These are phyloP conservation scores for Drosophila cognata DNA, from an alignment of 2,888 invertebrate genomes.

Conservation along the genomic window DNA sequence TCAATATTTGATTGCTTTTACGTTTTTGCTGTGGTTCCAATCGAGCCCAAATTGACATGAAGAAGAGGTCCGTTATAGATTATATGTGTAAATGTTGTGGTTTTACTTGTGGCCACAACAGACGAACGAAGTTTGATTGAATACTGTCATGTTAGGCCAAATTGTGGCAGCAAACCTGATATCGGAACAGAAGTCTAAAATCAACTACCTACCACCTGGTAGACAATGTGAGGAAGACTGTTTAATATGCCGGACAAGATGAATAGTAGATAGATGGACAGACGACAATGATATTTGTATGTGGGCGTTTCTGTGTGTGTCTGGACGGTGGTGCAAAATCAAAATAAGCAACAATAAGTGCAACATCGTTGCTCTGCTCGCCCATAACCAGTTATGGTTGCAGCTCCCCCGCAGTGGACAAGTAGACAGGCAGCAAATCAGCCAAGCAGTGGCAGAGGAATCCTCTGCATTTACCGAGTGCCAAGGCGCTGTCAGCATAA, in stretches of 20 bases:
- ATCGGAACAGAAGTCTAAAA: not conserved
- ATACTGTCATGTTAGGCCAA: constrained; percentile 14
- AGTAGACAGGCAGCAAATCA: constrained; percentile 70
- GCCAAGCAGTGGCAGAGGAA: constrained; percentile 53
- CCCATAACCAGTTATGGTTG: not conserved
- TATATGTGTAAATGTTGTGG: not conserved
- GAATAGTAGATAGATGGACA: constrained; percentile 1
- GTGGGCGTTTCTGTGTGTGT: constrained; percentile 1
- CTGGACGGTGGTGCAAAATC: constrained; percentile 51
- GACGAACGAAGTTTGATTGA: constrained; percentile 32
- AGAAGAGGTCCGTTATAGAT: not conserved
- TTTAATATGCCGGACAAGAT: constrained; percentile 15
- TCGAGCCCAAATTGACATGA: not conserved
- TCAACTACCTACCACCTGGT: not conserved
- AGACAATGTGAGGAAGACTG: constrained; percentile 18
- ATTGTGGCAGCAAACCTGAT: constrained; percentile 5
- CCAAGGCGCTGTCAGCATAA: constrained; percentile 77
- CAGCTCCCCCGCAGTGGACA: constrained; percentile 22
- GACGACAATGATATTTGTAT: constrained; percentile 12
- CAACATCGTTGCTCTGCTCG: constrained; percentile 17
- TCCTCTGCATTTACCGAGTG: constrained; percentile 67
- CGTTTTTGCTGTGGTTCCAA: not conserved
- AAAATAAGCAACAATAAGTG: constrained; percentile 57
- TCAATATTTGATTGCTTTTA: not conserved
- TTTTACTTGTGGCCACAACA: not conserved